phyloP scores from a whole-genome alignment of 2,113 vertebrate genomes.

The Pituophis catenifer region DNA sequence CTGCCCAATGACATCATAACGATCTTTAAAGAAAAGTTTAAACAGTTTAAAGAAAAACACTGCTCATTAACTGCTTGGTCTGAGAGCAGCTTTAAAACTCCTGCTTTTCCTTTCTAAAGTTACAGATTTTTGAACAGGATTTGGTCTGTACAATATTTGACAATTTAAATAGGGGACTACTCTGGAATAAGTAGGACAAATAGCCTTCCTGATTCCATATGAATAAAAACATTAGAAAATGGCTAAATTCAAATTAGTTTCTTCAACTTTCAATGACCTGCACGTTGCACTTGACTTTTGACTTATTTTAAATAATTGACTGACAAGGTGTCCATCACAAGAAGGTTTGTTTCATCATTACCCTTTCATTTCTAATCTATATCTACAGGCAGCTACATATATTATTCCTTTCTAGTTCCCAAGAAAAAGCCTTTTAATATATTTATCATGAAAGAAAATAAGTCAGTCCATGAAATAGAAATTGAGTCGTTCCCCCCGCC shows the following conservation, averaged over 20 bases:
- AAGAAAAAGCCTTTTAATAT: conserved; percentile 22
- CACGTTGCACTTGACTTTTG: conserved; percentile 24
- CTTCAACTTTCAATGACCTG: not conserved
- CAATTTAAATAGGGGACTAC: not conserved
- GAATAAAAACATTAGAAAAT: conserved; percentile 8
- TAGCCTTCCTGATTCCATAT: not conserved
- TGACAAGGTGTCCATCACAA: conserved; percentile 39
- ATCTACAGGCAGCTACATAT: conserved; percentile 21
- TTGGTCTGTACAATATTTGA: not conserved
- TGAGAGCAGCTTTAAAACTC: not conserved
- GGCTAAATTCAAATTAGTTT: conserved; percentile 20
- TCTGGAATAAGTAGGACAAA: not conserved
- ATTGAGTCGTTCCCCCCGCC: conserved; percentile 18
- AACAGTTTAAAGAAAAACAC: not conserved
- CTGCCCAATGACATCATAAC: too few species aligned
- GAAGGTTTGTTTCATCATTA: not conserved
- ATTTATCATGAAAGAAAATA: conserved; percentile 59
- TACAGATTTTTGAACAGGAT: not conserved
- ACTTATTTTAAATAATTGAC: not conserved
- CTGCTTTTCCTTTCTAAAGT: not conserved
- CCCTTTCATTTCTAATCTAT: conserved; percentile 43
- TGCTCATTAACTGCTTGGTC: not conserved
- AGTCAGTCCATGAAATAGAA: conserved; percentile 60
- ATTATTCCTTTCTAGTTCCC: conserved; percentile 34
- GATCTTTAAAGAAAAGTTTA: not conserved